These are phyloP conservation scores for Andrena chrysosceles DNA, from an alignment of 2,888 invertebrate species.

Conservation along the genomic window DNA sequence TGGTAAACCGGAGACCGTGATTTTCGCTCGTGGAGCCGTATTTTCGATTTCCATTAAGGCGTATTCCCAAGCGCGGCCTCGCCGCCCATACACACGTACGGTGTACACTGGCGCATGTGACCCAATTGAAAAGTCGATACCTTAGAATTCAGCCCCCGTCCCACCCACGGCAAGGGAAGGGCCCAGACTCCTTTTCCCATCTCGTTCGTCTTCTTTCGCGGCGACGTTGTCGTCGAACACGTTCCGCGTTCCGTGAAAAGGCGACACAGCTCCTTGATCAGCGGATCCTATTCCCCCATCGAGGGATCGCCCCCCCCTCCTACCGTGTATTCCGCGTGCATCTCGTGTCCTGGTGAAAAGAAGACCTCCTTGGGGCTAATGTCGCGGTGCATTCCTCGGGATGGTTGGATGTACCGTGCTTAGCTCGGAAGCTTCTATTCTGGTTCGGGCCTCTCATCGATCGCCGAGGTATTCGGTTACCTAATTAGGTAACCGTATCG, in stretches of 20 bases:
- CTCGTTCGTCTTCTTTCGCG: slow-evolving; percentile 39
- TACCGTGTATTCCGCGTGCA: neutral
- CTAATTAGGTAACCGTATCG: neutral
- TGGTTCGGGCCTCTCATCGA: neutral
- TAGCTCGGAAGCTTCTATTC: neutral
- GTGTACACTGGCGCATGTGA: slow-evolving; percentile 50
- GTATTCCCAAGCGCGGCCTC: slow-evolving; percentile 35
- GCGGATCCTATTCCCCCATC: slow-evolving; percentile 46
- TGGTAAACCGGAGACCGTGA: slow-evolving; percentile 26
- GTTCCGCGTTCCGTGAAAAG: slow-evolving; percentile 44
- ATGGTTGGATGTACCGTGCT: neutral
- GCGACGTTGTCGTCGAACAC: slow-evolving; percentile 35
- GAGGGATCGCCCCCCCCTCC: neutral
- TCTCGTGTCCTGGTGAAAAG: neutral
- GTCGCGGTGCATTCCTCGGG: neutral
- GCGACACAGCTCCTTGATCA: slow-evolving; percentile 37
- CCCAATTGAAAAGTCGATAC: slow-evolving; percentile 73
- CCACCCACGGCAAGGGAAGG: slow-evolving; percentile 25
- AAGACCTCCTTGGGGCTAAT: neutral
- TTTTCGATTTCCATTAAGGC: slow-evolving; percentile 65
- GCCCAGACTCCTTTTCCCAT: slow-evolving; percentile 19
- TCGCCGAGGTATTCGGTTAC: neutral
- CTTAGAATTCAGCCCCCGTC: slow-evolving; percentile 58
- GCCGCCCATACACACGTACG: slow-evolving; percentile 4
- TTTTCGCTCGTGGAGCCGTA: slow-evolving; percentile 53